Evolutionary conservation across 2,113 vertebrate genomes (phyloP), one percentile per base, ranked within the genome.

Genomic region (Urocynchramus pylzowi): DNA sequence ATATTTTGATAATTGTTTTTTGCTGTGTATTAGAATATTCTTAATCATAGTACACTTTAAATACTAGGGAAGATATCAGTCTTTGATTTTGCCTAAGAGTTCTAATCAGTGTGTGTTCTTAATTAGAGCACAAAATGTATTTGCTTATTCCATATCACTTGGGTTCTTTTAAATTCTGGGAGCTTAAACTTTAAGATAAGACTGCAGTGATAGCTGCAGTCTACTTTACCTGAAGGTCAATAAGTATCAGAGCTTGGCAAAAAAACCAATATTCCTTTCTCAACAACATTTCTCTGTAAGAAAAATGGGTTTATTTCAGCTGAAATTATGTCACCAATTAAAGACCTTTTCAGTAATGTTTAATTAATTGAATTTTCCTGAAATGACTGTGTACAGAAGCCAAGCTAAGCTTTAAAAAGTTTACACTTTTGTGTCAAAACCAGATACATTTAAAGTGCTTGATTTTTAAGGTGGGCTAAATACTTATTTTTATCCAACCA

Each of bases 341-440:
- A 93, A 17, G 26, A 90, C 7, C 1, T 84, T 83, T 92, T 80
- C 26, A 35, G 3, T 71, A 75, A 60, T 13, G 13, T 64, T 81
- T 56, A 92, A 47, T 64, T 37, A 75, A 78, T 60, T 94, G 83
- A 79, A 81, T 82, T 93, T 96, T 94, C 61, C 83, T 94, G 65
- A 87, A 94, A 89, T 28, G 5, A 79, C 61, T 78, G 8, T n/a
- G 23, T 41, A 13, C 42, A 81, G 44, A 90, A 94, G 53, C 28
- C 49, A 90, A 88, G 28, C 54, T 28, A 71, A 86, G 44, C 19
- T 86, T 81, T 8, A 60, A n/a, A 27, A 87, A 71, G 13, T 39
- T 59, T 60, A 21, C 6, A 28, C 2, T 86, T 64, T 41, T 49
- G 21, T 70, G 12, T 52, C 52, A 92, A 87, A 69, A 49, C 5